Evolutionary conservation across 1,140 invertebrate species (phyloP).

Genomic region (Zaprionus tsacasi): DNA sequence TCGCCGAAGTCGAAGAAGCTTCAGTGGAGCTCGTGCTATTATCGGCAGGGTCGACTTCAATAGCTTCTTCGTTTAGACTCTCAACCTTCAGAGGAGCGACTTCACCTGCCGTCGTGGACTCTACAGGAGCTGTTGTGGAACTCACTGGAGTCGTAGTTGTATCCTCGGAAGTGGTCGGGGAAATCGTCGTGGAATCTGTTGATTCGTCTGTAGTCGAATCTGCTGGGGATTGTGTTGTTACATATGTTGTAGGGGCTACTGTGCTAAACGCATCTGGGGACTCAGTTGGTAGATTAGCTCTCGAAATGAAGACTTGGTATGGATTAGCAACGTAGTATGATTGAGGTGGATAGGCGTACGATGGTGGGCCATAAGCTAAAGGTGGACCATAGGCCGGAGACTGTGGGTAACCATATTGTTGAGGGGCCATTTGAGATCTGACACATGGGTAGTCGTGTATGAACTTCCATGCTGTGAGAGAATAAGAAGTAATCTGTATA

Average conservation of each 20-base stretch:
- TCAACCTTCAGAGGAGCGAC: background rate
- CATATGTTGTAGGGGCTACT: background rate
- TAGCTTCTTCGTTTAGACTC: background rate
- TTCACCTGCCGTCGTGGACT: background rate
- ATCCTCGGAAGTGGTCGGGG: background rate
- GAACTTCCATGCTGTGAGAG: slow-evolving; percentile 20
- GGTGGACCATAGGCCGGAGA: background rate
- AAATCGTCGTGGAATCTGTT: background rate
- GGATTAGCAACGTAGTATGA: slow-evolving; percentile 1
- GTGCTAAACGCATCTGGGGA: background rate
- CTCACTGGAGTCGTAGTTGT: background rate
- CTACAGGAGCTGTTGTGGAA: background rate
- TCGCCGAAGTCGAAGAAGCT: too few species aligned
- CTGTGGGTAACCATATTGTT: background rate
- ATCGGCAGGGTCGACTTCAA: too few species aligned
- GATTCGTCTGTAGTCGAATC: background rate
- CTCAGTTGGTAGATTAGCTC: slow-evolving; percentile 19
- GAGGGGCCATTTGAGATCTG: background rate
- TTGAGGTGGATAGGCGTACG: slow-evolving; percentile 6
- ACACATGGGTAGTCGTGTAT: slow-evolving; percentile 1
- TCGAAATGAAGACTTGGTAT: slow-evolving; percentile 18
- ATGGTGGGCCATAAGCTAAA: background rate
- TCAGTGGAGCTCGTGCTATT: too few species aligned
- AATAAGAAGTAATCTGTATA: background rate
- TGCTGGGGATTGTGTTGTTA: slow-evolving; percentile 2